Base-by-base conservation (phyloP, 2,113 vertebrate genomes). In the Larimichthys crocea region DNA sequence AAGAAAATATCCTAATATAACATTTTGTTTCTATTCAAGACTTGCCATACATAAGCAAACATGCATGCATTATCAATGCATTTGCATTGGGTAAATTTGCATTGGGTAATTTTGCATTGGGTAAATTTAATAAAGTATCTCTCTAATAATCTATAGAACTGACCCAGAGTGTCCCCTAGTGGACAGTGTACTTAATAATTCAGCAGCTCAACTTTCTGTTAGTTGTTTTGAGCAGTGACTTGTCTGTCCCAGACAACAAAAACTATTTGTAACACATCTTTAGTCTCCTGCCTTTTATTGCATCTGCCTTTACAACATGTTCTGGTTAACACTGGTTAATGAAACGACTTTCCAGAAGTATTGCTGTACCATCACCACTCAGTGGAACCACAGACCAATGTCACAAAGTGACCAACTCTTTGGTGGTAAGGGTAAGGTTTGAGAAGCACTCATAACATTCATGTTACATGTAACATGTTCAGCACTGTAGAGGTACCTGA, bases 131-230 rank as follows among this genome's bases (percentile, higher is more conserved):
- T 26, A 26, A 26, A 26, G 26, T 26, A 26, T 26, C 26, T 26
- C 26, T 26, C 26, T 26, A 26, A 26, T 26, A 26, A 26, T 26
- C 26, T 26, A 26, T 26, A 26, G 26, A 26, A 26, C 26, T 26
- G 26, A 26, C 26, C 26, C 26, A 26, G 26, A 26, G 64, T 56
- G 31, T 24, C 79, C 22, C 44, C 71, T 53, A 53, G 63, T 74
- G 63, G 44, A 19, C 35, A 2, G 8, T 40, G 35, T 40, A 40
- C 10, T 11, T n/a, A 40, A 62, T 14, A 1, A 40, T 61, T 19
- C 9, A 20, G 31, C 29, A 19, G 31, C 11, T 40, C 4, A 40
- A 40, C 19, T 3, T 42, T n/a, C 19, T 19, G 2, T 42, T 11
- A 19, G 3, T 40, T 42, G 16, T 44, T 22, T 42, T 11, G 16